Conservation (phyloP, 2,888 invertebrate species). For the Synanthedon andrenaeformis region DNA sequence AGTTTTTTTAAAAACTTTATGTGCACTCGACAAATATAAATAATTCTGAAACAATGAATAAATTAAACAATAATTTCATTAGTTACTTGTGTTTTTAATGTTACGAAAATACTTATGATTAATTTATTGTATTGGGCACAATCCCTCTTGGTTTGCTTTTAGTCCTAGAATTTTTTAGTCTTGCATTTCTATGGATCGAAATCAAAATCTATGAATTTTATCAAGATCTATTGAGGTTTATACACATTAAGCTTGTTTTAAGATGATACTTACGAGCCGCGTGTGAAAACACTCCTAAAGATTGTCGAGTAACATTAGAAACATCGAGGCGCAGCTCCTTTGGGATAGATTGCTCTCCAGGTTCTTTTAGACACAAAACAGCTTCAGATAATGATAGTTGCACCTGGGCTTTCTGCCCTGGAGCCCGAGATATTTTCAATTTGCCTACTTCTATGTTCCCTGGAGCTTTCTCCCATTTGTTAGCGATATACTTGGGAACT, state of each 20-base stretch:
- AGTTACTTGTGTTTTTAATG: too few species aligned
- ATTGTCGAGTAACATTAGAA: constrained; percentile 90
- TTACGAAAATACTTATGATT: too few species aligned
- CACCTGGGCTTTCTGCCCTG: constrained; percentile 88
- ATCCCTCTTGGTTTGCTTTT: too few species aligned
- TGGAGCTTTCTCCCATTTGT: constrained; percentile 94
- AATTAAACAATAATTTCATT: too few species aligned
- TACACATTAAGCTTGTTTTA: neutral
- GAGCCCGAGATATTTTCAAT: constrained; percentile 84
- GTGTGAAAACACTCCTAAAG: constrained; percentile 93
- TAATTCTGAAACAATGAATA: too few species aligned
- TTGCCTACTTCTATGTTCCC: constrained; percentile 94
- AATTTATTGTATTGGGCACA: too few species aligned
- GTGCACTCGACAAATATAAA: neutral
- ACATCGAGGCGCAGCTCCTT: constrained; percentile 93
- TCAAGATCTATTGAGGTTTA: too few species aligned
- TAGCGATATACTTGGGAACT: constrained; percentile 95
- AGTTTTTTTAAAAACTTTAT: neutral
- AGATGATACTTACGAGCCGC: constrained; percentile 73
- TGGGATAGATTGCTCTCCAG: constrained; percentile 85
- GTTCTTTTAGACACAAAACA: constrained; percentile 81
- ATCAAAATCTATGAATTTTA: too few species aligned
- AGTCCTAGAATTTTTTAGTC: too few species aligned
- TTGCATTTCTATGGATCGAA: too few species aligned
- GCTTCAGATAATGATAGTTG: constrained; percentile 86